phyloP scores from a whole-genome alignment of 2,888 invertebrate genomes.

The Punctoribates punctum region DNA sequence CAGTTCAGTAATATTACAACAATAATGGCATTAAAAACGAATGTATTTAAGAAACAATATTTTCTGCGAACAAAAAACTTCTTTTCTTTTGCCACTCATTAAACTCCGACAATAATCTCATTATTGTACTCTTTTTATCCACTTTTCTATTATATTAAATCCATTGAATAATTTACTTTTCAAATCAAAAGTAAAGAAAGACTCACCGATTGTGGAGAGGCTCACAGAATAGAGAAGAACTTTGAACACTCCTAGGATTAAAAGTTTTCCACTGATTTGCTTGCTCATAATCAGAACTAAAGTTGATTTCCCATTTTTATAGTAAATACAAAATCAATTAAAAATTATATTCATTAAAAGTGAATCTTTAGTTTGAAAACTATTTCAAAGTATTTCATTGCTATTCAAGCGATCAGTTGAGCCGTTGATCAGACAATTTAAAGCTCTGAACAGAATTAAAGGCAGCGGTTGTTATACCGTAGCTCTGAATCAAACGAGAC shows the following conservation, averaged over 20 bases:
- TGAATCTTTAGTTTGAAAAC: too few relatives aligned
- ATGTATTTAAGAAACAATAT: slow-evolving; percentile 32
- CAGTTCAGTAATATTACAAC: slow-evolving; percentile 2
- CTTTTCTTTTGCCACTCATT: slow-evolving; percentile 21
- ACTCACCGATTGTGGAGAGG: not conserved
- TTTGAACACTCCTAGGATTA: slow-evolving; percentile 14
- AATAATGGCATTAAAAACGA: not conserved
- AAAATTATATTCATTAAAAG: not conserved
- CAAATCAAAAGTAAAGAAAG: not conserved
- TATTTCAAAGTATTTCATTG: too few relatives aligned
- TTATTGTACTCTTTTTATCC: not conserved
- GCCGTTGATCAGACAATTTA: too few relatives aligned
- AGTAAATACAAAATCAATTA: not conserved
- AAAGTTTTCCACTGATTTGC: not conserved
- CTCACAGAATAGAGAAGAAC: not conserved
- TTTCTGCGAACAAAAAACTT: slow-evolving; percentile 5
- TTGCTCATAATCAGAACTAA: not conserved
- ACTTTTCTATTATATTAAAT: slow-evolving; percentile 26
- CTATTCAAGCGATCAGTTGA: too few relatives aligned
- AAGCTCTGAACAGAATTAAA: too few relatives aligned
- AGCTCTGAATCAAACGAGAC: too few relatives aligned
- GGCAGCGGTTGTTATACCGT: too few relatives aligned
- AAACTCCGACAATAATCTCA: slow-evolving; percentile 17
- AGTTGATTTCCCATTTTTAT: not conserved
- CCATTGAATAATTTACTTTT: slow-evolving; percentile 14